phyloP scores from a whole-genome alignment of 1,140 invertebrate genomes.

The Drosophila melanogaster region Release_6_plus_ISO1_MT NC_004354.4:8029501-8030000 shows the following conservation, averaged over 20 bases:
- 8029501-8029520: not conserved
- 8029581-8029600: constrained; percentile 61
- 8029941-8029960: constrained; percentile 4
- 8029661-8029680: no score
- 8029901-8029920: constrained; percentile 82
- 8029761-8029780: constrained; percentile 43
- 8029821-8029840: not conserved
- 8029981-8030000: constrained; percentile 79
- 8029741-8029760: constrained; percentile 82
- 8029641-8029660: not conserved
- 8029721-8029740: constrained; percentile 50
- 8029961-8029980: constrained; percentile 21
- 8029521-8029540: not conserved
- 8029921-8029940: constrained; percentile 52
- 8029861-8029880: constrained; percentile 26
- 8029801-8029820: not conserved
- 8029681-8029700: no score
- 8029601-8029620: constrained; percentile 1
- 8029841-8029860: not conserved
- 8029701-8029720: constrained; percentile 12
- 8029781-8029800: constrained; percentile 1
- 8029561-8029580: constrained; percentile 78
- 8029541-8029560: constrained; percentile 71
- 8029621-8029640: not conserved
- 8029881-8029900: constrained; percentile 77